Evolutionary conservation across 2,888 invertebrate species (phyloP).

Genomic region (Crepidodera aurea): DNA sequence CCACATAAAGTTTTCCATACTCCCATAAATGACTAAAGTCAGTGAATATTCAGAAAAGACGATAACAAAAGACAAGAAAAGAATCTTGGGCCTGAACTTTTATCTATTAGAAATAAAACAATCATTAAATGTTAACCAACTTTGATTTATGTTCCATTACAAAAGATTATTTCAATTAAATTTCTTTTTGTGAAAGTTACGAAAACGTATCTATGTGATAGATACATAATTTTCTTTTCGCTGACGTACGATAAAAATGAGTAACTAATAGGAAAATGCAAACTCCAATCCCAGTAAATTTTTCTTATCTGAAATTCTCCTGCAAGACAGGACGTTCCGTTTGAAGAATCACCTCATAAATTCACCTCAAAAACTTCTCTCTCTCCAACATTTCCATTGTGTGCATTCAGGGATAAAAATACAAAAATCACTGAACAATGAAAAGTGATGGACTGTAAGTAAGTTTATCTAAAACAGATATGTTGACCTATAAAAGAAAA

Average conservation of each 20-base stretch:
- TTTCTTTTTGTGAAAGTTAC: too few relatives aligned
- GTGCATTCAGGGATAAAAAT: slow-evolving; percentile 5
- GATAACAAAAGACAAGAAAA: too few relatives aligned
- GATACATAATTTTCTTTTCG: slow-evolving; percentile 2
- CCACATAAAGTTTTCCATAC: too few relatives aligned
- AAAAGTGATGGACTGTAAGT: neutral
- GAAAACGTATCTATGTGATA: neutral
- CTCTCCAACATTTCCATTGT: slow-evolving; percentile 11
- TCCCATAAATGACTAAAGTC: too few relatives aligned
- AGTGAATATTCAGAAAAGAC: too few relatives aligned
- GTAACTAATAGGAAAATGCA: slow-evolving; percentile 23
- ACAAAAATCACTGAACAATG: neutral
- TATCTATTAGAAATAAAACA: too few relatives aligned
- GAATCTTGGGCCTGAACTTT: too few relatives aligned
- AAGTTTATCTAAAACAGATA: neutral
- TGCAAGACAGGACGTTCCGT: slow-evolving; percentile 7
- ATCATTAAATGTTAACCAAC: too few relatives aligned
- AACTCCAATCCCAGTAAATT: slow-evolving; percentile 20
- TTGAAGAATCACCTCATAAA: slow-evolving; percentile 21
- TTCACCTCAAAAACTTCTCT: slow-evolving; percentile 6
- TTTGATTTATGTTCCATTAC: too few relatives aligned
- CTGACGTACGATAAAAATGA: slow-evolving; percentile 24
- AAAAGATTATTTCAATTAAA: too few relatives aligned
- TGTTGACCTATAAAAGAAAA: too few relatives aligned
- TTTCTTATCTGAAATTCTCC: slow-evolving; percentile 11